phyloP scores from a whole-genome alignment of 2,797 vertebrate species.

The Pseudocheirus occidentalis region DNA sequence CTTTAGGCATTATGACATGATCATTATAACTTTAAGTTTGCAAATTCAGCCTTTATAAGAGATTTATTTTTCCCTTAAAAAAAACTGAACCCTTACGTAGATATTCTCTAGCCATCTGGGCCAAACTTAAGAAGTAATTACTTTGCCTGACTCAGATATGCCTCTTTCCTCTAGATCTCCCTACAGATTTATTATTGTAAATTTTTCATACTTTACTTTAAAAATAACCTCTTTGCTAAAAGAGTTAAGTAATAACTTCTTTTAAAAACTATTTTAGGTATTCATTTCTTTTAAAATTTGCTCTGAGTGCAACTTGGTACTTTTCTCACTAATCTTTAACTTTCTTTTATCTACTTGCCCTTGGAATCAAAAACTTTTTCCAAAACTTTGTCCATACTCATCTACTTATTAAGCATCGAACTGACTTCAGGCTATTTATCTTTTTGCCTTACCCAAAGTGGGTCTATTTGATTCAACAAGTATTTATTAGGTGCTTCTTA shows the following conservation, averaged over 20 bases:
- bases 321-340: not conserved
- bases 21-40: not conserved
- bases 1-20: not conserved
- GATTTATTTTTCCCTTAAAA: not conserved
- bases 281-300: not conserved
- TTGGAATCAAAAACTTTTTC: not conserved
- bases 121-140: not conserved
- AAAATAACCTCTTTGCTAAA: not conserved
- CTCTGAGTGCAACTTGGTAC: not conserved
- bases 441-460: not conserved
- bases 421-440: not conserved
- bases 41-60: not conserved
- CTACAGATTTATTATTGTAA: not conserved
- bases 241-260: not conserved
- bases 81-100: not conserved
- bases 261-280: not conserved
- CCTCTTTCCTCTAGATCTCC: not conserved
- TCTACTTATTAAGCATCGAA: not conserved
- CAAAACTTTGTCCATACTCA: not conserved
- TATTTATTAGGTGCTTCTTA: not conserved
- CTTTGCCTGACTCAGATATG: not conserved
- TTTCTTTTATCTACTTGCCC: not conserved
- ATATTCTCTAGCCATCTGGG: not conserved
- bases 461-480: not conserved
- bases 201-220: not conserved